phyloP scores from a whole-genome alignment of 2,888 invertebrate species.

The Drosophila fulvimacula region DNA sequence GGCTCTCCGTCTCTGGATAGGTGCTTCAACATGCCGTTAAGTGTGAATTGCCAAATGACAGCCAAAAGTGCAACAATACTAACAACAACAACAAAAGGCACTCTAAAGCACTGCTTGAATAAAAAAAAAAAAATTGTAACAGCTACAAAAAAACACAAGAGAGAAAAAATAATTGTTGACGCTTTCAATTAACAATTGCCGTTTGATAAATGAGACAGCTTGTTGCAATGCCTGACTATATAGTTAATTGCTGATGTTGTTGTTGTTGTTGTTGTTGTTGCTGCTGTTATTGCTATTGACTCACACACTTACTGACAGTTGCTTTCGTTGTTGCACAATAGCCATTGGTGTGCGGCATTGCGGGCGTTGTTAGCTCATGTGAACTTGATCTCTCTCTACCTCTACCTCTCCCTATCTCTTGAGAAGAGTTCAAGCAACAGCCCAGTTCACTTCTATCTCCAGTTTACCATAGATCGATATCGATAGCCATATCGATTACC shows the following conservation, averaged over 20 bases:
- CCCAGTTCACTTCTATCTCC: not conserved
- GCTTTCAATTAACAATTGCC: constrained; percentile 75
- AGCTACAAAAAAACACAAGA: constrained; percentile 9
- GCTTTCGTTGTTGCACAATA: constrained; percentile 36
- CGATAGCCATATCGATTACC: constrained; percentile 2
- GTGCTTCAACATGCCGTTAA: constrained; percentile 57
- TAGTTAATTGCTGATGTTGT: constrained; percentile 6
- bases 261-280: constrained; percentile 1
- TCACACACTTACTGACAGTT: constrained; percentile 23
- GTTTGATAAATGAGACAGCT: constrained; percentile 59
- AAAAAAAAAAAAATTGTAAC: constrained; percentile 43
- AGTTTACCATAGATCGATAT: not conserved
- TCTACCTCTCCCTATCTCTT: not conserved
- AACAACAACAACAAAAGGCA: constrained; percentile 36
- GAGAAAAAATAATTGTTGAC: constrained; percentile 56
- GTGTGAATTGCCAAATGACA: constrained; percentile 69
- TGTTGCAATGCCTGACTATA: constrained; percentile 38
- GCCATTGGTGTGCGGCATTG: constrained; percentile 3
- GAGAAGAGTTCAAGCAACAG: constrained; percentile 2
- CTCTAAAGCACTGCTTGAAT: constrained; percentile 42
- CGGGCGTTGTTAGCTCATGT: constrained; percentile 2
- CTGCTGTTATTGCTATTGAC: constrained; percentile 29
- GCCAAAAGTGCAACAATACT: constrained; percentile 26
- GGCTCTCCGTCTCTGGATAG: constrained; percentile 26
- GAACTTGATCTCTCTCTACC: constrained; percentile 31